Percentiles rank a stretch among this genome's conserved stretches.
These are phyloP conservation scores for Catajapyx aquilonaris DNA, from an alignment of 1,140 invertebrate genomes.

Conservation along the genomic window DNA sequence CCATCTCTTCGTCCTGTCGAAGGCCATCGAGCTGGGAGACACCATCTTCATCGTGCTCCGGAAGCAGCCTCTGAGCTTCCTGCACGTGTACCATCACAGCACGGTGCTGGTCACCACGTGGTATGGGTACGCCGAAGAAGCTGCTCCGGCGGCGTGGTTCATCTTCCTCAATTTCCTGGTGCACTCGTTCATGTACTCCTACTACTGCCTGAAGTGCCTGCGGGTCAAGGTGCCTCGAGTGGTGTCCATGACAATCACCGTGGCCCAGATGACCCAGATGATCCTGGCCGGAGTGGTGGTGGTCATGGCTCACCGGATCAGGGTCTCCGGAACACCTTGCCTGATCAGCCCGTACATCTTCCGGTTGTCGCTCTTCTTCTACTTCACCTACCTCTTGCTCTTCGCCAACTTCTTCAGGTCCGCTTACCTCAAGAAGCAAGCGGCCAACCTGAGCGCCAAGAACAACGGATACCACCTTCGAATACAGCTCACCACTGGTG, in stretches of 20 bases:
- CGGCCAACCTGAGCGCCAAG: too few relatives aligned
- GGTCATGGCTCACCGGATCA: constrained; percentile 18
- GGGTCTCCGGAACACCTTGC: constrained; percentile 20
- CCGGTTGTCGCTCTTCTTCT: constrained; percentile 30
- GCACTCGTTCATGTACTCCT: constrained; percentile 34
- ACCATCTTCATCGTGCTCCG: constrained; percentile 34
- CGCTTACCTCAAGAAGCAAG: too few relatives aligned
- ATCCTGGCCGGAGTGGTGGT: constrained; percentile 26
- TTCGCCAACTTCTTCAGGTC: constrained; percentile 23
- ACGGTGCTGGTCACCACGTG: constrained; percentile 32
- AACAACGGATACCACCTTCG: too few relatives aligned
- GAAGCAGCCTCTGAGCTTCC: constrained; percentile 33
- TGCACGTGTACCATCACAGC: constrained; percentile 37
- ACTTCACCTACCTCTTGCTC: constrained; percentile 23
- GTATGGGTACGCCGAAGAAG: constrained; percentile 31
- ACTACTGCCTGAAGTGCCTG: constrained; percentile 28
- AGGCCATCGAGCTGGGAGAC: constrained; percentile 31
- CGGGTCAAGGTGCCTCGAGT: constrained; percentile 21
- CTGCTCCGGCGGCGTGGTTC: constrained; percentile 31
- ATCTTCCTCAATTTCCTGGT: constrained; percentile 34
- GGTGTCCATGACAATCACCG: constrained; percentile 28
- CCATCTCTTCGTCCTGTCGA: constrained; percentile 24
- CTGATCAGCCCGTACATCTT: constrained; percentile 26
- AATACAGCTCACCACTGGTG: too few relatives aligned
- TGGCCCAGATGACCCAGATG: constrained; percentile 32